These are phyloP conservation scores for Ceratosolen solmsi DNA, from an alignment of 1,140 invertebrate species.

Conservation along the genomic window DNA sequence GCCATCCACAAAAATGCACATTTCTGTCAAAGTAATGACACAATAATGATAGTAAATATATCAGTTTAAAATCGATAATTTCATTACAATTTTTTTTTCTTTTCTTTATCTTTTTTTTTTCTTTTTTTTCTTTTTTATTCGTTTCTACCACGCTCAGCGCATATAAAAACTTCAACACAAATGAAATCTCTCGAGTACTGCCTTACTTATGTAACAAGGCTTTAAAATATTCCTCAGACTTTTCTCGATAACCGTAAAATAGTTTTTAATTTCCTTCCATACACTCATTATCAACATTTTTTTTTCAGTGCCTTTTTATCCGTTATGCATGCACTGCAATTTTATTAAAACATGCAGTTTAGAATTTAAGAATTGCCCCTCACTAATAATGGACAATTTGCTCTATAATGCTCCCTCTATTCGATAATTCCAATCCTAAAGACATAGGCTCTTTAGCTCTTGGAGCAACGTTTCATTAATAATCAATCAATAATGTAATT, in stretches of 20 bases:
- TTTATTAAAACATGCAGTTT: background rate
- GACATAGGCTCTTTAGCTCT: background rate
- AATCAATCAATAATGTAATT: background rate
- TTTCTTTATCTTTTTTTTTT: too few species aligned
- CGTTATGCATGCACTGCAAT: background rate
- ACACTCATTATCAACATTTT: background rate
- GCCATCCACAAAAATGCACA: background rate
- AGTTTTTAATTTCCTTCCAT: background rate
- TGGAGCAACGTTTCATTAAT: background rate
- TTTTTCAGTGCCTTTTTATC: background rate
- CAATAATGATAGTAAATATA: conserved; percentile 15
- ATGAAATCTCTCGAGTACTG: conserved; percentile 23
- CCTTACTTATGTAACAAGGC: background rate
- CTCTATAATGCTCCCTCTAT: background rate
- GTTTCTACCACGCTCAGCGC: conserved; percentile 23
- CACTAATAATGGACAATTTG: background rate
- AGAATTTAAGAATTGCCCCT: background rate
- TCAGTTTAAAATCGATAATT: conserved; percentile 33
- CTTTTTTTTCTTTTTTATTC: too few species aligned
- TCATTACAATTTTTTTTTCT: conserved; percentile 43
- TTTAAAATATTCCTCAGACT: background rate
- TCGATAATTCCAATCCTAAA: background rate
- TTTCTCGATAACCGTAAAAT: background rate
- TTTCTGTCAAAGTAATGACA: background rate
- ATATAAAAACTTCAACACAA: background rate